Evolutionary conservation across 1,140 invertebrate species (phyloP).

Genomic region (Drosophila ercepeae): DNA sequence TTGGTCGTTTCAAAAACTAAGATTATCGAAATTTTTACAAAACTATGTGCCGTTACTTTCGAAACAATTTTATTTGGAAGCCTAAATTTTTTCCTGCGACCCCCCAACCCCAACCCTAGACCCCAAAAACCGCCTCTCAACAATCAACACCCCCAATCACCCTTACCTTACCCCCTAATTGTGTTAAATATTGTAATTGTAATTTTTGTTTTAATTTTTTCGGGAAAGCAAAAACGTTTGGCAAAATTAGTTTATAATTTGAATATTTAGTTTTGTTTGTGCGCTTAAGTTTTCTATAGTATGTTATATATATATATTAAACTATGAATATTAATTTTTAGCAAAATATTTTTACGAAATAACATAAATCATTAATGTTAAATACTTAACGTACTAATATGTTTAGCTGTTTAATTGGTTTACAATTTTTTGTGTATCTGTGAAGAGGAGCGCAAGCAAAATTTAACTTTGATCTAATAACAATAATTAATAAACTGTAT

Average conservation of each 20-base stretch:
- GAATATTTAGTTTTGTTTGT: conserved; percentile 78
- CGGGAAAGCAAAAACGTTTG: conserved; percentile 83
- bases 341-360: conserved; percentile 74
- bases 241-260: conserved; percentile 82
- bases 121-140: neutral
- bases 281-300: conserved; percentile 78
- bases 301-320: conserved; percentile 66
- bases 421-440: conserved; percentile 66
- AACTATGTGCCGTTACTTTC: conserved; percentile 52
- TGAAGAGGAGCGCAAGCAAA: conserved; percentile 60
- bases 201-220: conserved; percentile 74
- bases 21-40: conserved; percentile 45
- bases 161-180: conserved; percentile 25
- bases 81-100: conserved; percentile 22
- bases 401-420: conserved; percentile 76
- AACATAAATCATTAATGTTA: conserved; percentile 68
- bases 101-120: neutral
- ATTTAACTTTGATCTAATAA: conserved; percentile 49
- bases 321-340: conserved; percentile 79
- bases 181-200: conserved; percentile 82
- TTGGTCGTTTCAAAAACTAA: conserved; percentile 36
- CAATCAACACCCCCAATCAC: neutral
- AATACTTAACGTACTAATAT: conserved; percentile 68
- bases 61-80: conserved; percentile 22
- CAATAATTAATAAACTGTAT: conserved; percentile 63